Conservation (phyloP, 23 tunicate species). For the Trididemnum nubilum region DNA sequence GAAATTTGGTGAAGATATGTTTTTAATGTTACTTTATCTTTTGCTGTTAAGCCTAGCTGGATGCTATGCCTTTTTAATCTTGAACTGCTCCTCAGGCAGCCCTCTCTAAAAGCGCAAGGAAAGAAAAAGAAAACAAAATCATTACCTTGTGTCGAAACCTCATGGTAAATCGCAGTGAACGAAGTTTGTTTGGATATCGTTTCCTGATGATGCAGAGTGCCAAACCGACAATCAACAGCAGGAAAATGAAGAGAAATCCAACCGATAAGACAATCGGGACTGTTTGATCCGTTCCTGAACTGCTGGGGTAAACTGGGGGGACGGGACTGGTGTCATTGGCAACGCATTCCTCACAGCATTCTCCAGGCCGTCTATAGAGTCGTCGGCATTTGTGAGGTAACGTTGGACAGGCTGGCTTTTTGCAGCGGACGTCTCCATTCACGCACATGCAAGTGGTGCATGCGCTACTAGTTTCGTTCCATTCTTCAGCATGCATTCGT, state of each 20-base stretch:
- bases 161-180: not conserved
- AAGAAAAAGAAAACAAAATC: too few species aligned
- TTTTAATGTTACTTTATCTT: too few species aligned
- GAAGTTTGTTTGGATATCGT: not conserved
- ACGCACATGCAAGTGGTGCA: conserved; percentile 54
- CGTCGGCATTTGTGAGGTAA: conserved; percentile 29
- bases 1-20: too few species aligned
- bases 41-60: too few species aligned
- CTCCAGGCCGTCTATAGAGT: conserved; percentile 32
- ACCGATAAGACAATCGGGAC: not conserved
- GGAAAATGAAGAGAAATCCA: not conserved
- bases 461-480: conserved; percentile 34
- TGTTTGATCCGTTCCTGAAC: not conserved
- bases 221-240: too few species aligned
- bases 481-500: conserved; percentile 30
- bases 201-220: not conserved
- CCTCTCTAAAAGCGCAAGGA: too few species aligned
- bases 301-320: not conserved
- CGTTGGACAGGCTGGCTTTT: conserved; percentile 19
- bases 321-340: not conserved
- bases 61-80: too few species aligned
- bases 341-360: conserved; percentile 63
- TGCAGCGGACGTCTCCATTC: conserved; percentile 39
- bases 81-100: too few species aligned
- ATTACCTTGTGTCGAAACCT: not conserved